Base-by-base conservation (phyloP, 2,797 vertebrate genomes). In the Coreius guichenoti region DNA sequence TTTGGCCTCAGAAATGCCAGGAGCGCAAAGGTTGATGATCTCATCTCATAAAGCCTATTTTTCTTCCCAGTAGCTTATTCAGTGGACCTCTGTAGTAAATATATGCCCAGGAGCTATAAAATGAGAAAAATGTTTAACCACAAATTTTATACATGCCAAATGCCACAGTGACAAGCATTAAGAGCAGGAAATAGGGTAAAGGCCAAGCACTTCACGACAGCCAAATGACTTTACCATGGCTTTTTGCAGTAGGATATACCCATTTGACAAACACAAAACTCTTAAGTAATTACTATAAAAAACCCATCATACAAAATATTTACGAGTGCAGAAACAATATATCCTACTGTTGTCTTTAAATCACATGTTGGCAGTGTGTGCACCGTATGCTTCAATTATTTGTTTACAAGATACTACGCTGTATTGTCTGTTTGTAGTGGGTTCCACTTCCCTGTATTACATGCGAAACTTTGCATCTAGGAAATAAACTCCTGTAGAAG, bases 211-310 rank as follows among this genome's bases (percentile, higher is more conserved):
- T 86, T 88, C 84, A 82, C 33, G 16, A 26, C 63, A 73, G 88
- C 54, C 61, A 81, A 86, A 81, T 73, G 36, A 78, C 85, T 83
- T 83, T 67, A 83, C 80, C 61, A 77, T 43, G 58, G 74, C 81
- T 82, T 80, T 69, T 80, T 80, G 43, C 73, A 76, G 72, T 51
- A 45, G 29, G 54, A 49, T 70, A 81, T 49, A 87, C 36, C 86
- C 84, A 67, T 61, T 54, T 76, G 61, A 84, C 78, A 75, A 68
- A 69, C 72, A 39, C 23, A 63, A 67, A 81, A 81, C 63, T 36
- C 39, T 43, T 43, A 79, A 47, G 61, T 54, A 56, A 84, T 86
- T 86, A 83, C 63, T 72, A 69, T 87, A 88, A 88, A 89, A 82
- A 83, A 75, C 70, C 80, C 74, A 85, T 83, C 68, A 65, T 29